Conservation (phyloP, 2,113 vertebrate genomes). For the Prionailurus bengalensis region DNA sequence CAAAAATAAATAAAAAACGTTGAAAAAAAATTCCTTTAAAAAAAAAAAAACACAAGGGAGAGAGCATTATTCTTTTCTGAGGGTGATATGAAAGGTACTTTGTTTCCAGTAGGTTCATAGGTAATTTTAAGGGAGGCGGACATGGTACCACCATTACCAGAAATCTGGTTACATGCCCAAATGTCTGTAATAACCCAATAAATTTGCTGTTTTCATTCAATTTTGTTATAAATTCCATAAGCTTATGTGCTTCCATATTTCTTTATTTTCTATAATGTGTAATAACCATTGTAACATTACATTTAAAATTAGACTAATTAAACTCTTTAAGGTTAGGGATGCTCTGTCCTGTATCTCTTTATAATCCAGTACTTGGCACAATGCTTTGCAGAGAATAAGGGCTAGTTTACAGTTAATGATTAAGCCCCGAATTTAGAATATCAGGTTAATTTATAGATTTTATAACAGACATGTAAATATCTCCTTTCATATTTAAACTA, state of each 20-base stretch:
- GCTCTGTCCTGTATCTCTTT: not conserved
- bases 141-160: not conserved
- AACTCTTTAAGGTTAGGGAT: not conserved
- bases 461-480: not conserved
- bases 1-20: too few species aligned
- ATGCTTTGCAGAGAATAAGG: not conserved
- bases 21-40: not conserved
- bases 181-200: not conserved
- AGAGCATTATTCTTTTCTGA: not conserved
- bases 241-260: not conserved
- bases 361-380: not conserved
- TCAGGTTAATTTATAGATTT: not conserved
- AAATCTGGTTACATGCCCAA: not conserved
- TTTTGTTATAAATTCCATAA: slow-evolving; percentile 6
- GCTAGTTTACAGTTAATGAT: not conserved
- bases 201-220: not conserved
- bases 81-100: not conserved
- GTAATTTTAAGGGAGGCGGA: not conserved
- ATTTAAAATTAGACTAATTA: not conserved
- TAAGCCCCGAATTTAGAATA: not conserved
- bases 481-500: not conserved
- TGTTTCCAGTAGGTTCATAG: not conserved
- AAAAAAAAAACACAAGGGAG: not conserved
- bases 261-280: not conserved
- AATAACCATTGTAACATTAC: not conserved